Conservation (phyloP, 2,888 invertebrate genomes). For the Chymomyza fuscimana region DNA sequence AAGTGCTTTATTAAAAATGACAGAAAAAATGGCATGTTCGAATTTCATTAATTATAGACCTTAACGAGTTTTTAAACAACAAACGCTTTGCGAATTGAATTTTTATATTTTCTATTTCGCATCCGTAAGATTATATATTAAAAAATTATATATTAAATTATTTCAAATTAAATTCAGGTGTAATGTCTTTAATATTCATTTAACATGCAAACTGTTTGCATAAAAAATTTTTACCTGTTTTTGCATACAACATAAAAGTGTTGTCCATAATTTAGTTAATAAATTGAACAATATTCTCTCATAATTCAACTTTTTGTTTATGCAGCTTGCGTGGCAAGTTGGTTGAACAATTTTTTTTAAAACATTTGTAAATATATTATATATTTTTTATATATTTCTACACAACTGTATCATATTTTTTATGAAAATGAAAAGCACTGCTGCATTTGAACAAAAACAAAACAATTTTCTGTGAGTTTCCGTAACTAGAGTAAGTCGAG, state of each 20-base stretch:
- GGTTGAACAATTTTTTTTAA: not conserved
- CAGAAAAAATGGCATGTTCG: no score
- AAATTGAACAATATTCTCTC: slow-evolving; percentile 7
- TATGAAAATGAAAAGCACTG: not conserved
- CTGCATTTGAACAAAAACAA: not conserved
- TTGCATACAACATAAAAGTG: not conserved
- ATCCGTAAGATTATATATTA: no score
- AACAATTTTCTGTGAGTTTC: not conserved
- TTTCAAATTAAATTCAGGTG: not conserved
- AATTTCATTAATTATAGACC: no score
- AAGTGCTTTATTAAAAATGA: no score
- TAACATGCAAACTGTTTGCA: not conserved
- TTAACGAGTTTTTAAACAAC: no score
- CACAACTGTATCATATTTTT: not conserved
- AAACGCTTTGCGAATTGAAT: no score
- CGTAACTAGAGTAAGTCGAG: not conserved
- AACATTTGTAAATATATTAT: not conserved
- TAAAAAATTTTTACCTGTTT: not conserved
- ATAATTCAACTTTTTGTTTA: slow-evolving; percentile 14
- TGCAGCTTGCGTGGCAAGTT: not conserved
- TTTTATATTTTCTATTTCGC: no score
- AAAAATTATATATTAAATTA: not conserved
- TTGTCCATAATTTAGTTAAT: slow-evolving; percentile 18
- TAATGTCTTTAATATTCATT: not conserved
- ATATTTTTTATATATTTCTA: not conserved